Evolutionary conservation across 2,888 invertebrate genomes (phyloP).

Genomic region (Drosophila buzzatii): DNA sequence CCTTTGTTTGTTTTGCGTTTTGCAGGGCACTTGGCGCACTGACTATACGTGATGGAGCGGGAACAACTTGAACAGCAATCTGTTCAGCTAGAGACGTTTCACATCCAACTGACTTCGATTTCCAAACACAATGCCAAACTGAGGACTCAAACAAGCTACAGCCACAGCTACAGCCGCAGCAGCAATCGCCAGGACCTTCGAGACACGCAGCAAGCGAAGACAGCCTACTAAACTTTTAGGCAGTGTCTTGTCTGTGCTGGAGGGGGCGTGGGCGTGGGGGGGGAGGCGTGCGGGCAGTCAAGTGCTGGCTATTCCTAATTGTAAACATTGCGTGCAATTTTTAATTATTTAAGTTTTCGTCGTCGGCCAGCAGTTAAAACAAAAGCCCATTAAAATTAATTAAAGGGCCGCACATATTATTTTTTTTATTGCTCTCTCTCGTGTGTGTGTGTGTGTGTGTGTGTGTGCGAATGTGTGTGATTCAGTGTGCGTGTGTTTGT

Average conservation of each 20-base stretch:
- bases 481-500: constrained; percentile 31
- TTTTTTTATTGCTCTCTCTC: constrained; percentile 69
- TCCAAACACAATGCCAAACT: constrained; percentile 76
- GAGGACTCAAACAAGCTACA: constrained; percentile 63
- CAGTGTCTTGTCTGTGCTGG: constrained; percentile 5
- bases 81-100: constrained; percentile 83
- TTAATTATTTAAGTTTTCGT: constrained; percentile 83
- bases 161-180: not conserved
- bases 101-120: constrained; percentile 47
- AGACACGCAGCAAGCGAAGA: not conserved
- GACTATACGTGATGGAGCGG: constrained; percentile 95
- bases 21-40: constrained; percentile 95
- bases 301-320: constrained; percentile 77
- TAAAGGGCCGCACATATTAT: constrained; percentile 76
- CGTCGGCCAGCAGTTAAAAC: constrained; percentile 59
- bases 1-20: constrained; percentile 32
- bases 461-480: constrained; percentile 13
- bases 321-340: constrained; percentile 84
- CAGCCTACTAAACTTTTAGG: constrained; percentile 7
- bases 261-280: not conserved
- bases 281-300: constrained; percentile 36
- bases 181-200: constrained; percentile 11
- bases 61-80: constrained; percentile 85
- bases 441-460: no score
- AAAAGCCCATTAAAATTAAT: constrained; percentile 79